phyloP scores from a whole-genome alignment of 2,888 invertebrate species.

The Siphonodentalium dalli region DNA sequence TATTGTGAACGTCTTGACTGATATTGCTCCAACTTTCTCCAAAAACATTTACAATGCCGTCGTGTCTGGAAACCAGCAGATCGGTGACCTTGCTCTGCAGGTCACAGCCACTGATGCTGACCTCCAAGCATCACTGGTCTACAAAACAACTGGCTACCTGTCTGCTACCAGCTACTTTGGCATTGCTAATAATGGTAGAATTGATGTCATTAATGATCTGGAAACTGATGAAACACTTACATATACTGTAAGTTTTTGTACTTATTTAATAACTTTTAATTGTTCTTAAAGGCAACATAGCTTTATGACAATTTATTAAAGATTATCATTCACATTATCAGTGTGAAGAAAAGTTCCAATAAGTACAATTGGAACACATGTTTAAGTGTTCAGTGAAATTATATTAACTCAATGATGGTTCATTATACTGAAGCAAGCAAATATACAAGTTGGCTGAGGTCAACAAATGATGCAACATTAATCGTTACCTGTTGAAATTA shows the following conservation, averaged over 20 bases:
- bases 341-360: no score
- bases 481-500: no score
- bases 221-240: constrained; percentile 33
- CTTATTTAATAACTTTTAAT: no score
- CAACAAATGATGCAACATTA: no score
- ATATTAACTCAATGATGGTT: no score
- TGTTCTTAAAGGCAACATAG: no score
- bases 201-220: constrained; percentile 39
- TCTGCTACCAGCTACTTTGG: constrained; percentile 48
- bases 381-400: no score
- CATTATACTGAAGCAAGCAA: no score
- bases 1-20: constrained; percentile 40
- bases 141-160: constrained; percentile 37
- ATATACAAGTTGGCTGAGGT: no score
- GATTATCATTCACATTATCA: no score
- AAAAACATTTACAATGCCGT: constrained; percentile 32
- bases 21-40: constrained; percentile 35
- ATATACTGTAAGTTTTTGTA: constrained; percentile 44
- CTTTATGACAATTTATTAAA: no score
- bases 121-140: constrained; percentile 29
- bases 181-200: constrained; percentile 44
- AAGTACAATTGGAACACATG: no score
- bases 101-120: constrained; percentile 37
- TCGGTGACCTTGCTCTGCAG: constrained; percentile 36
- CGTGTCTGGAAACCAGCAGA: constrained; percentile 26